Conservation (phyloP, 2,113 vertebrate genomes). For the Uria lomvia region DNA sequence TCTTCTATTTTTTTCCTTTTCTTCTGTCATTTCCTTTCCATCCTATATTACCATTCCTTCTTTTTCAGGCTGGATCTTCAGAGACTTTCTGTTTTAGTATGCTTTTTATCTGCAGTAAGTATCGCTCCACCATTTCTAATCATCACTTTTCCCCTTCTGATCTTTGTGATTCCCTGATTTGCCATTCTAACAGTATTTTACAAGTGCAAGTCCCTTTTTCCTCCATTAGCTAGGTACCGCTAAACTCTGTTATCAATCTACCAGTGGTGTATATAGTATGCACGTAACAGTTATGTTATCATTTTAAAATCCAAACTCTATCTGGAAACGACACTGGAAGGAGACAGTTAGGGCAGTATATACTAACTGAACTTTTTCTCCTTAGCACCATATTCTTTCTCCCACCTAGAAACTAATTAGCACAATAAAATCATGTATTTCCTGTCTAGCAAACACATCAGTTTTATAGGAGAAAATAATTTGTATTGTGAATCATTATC, state of each 20-base stretch:
- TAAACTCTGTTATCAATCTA: not conserved
- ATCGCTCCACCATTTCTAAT: not conserved
- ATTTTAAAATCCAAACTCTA: not conserved
- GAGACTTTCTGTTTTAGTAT: not conserved
- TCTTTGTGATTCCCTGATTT: not conserved
- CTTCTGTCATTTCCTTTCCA: conserved; percentile 7
- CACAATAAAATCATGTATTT: conserved; percentile 62
- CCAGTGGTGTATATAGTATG: not conserved
- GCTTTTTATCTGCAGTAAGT: not conserved
- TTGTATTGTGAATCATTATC: conserved; percentile 65
- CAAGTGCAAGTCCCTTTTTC: not conserved
- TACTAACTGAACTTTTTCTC: conserved; percentile 56
- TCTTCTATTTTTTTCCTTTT: conserved; percentile 37
- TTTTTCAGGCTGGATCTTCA: conserved; percentile 5
- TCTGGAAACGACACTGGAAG: conserved; percentile 10
- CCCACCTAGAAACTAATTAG: conserved; percentile 72
- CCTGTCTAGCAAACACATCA: conserved; percentile 66
- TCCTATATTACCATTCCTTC: not conserved
- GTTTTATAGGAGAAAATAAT: conserved; percentile 68
- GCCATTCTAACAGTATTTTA: not conserved
- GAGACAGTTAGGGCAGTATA: conserved; percentile 31
- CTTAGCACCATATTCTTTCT: conserved; percentile 57
- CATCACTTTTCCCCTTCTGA: not conserved
- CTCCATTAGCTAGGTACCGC: not conserved
- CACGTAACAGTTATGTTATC: not conserved